Conservation (phyloP, 2,888 invertebrate genomes). For the Cephalotes varians region DNA sequence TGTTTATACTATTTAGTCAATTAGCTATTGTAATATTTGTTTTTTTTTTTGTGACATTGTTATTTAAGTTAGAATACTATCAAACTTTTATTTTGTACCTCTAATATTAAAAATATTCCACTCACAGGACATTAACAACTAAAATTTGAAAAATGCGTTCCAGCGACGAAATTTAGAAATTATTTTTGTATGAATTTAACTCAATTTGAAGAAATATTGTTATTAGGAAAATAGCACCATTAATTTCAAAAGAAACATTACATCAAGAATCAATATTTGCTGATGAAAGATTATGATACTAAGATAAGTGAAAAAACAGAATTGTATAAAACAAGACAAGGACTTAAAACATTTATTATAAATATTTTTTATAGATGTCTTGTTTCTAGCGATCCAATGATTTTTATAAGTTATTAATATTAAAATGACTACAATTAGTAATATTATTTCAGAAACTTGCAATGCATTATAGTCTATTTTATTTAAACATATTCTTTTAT, state of each 20-base stretch:
- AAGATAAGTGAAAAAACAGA: neutral
- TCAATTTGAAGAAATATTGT: neutral
- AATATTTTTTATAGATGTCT: slow-evolving; percentile 1
- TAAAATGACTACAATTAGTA: neutral
- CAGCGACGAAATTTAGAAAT: too few species aligned
- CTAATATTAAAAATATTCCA: too few species aligned
- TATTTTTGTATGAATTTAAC: neutral
- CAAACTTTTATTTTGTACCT: too few species aligned
- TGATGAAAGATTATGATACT: neutral
- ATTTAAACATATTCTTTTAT: too few species aligned
- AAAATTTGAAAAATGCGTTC: too few species aligned
- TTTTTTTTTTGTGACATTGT: too few species aligned
- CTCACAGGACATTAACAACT: too few species aligned
- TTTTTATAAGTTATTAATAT: neutral
- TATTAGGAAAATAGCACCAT: neutral
- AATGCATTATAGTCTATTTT: neutral
- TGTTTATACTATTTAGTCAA: too few species aligned
- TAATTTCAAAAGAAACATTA: neutral
- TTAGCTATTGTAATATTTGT: too few species aligned
- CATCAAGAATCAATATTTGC: neutral
- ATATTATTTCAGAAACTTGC: neutral
- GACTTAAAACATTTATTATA: too few species aligned
- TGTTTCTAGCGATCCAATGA: neutral
- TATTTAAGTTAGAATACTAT: too few species aligned
- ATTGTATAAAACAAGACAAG: neutral